phyloP scores from a whole-genome alignment of 1,140 invertebrate species.

The Philotrypesis tridentata region DNA sequence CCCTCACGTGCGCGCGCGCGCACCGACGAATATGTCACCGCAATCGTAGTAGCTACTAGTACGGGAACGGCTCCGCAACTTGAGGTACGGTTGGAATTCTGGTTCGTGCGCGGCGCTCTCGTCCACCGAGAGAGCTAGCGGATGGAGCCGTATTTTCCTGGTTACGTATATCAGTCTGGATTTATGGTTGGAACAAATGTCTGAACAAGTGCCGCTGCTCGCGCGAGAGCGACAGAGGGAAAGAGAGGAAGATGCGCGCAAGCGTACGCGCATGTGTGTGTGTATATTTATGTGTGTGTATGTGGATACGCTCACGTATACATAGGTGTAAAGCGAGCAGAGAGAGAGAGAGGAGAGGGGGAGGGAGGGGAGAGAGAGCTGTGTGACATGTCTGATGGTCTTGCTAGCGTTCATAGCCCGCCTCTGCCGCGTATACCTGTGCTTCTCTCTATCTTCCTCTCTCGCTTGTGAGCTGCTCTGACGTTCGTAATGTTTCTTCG shows the following conservation, averaged over 20 bases:
- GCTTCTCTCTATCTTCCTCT: not conserved
- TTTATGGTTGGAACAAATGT: conserved; percentile 50
- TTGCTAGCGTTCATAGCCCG: not conserved
- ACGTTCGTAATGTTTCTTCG: not conserved
- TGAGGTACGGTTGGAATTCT: conserved; percentile 35
- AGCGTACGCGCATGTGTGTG: not conserved
- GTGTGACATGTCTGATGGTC: conserved; percentile 43
- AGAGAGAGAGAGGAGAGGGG: not conserved
- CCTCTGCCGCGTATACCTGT: not conserved
- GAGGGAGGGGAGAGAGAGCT: not conserved
- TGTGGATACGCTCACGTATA: no score
- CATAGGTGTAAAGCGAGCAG: not conserved
- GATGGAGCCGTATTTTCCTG: conserved; percentile 47
- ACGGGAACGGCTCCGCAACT: not conserved
- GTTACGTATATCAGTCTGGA: conserved; percentile 45
- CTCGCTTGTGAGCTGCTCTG: not conserved
- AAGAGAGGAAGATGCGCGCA: not conserved
- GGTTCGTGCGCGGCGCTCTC: conserved; percentile 13
- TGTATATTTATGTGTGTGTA: not conserved
- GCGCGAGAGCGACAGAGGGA: not conserved
- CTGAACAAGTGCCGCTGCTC: conserved; percentile 42
- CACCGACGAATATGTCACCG: conserved; percentile 28
- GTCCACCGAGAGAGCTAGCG: conserved; percentile 33
- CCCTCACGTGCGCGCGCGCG: no score
- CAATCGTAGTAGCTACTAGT: not conserved